Evolutionary conservation across 2,797 vertebrate species (phyloP).

Genomic region (Xenops minutus): DNA sequence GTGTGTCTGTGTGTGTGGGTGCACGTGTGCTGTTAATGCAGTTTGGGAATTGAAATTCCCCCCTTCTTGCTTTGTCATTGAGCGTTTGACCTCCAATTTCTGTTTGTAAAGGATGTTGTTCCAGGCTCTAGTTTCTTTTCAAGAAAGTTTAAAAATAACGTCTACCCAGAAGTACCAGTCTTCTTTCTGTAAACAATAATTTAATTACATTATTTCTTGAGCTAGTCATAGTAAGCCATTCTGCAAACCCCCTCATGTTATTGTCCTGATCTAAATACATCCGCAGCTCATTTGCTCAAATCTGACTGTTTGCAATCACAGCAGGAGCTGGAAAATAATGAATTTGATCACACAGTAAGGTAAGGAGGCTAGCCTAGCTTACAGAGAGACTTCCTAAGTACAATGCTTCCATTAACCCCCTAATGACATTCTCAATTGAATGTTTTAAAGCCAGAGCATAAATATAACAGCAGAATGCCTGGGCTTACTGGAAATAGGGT

Average conservation of each 20-base stretch:
- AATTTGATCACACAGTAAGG: constrained; percentile 14
- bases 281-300: constrained; percentile 36
- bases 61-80: background rate
- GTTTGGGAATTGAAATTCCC: background rate
- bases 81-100: background rate
- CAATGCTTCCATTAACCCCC: constrained; percentile 39
- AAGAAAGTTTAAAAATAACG: constrained; percentile 8
- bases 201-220: constrained; percentile 47
- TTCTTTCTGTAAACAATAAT: constrained; percentile 46
- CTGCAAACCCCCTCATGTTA: background rate
- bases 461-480: constrained; percentile 11
- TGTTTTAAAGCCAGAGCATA: background rate
- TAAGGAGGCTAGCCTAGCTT: background rate
- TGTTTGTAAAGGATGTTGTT: background rate
- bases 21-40: background rate
- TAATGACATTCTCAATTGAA: background rate
- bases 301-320: constrained; percentile 47
- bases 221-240: constrained; percentile 11
- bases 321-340: constrained; percentile 47
- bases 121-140: background rate
- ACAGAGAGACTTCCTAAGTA: background rate
- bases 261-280: constrained; percentile 52
- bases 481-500: background rate
- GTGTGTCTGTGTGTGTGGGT: too few species aligned
- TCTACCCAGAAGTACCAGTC: constrained; percentile 1